A percentile compares a stretch with the other conserved stretches of the same genome.
Conservation (phyloP, 2,888 invertebrate genomes). For the Melanophora roralis region DNA sequence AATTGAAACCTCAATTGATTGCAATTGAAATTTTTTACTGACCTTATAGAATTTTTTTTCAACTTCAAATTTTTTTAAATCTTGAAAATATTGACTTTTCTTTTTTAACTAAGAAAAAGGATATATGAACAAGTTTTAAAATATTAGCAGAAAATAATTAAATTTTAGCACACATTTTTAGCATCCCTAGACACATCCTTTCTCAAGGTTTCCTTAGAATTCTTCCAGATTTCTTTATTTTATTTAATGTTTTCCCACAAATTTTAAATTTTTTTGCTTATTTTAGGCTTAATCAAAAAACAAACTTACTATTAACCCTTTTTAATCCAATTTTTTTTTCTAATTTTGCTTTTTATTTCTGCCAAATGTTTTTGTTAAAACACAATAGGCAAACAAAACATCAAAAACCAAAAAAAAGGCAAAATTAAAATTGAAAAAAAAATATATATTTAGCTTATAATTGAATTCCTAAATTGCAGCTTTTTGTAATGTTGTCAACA, state of each 20-base stretch:
- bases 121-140: background rate
- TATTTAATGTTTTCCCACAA: background rate
- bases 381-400: slow-evolving; percentile 12
- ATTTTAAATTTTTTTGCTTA: background rate
- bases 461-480: slow-evolving; percentile 63
- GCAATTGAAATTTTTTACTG: too few relatives aligned
- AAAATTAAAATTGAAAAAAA: slow-evolving; percentile 55
- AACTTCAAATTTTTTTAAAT: too few relatives aligned
- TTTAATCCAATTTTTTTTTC: background rate
- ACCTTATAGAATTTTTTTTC: too few relatives aligned
- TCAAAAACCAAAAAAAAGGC: background rate
- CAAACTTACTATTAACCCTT: background rate
- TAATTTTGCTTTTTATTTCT: background rate
- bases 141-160: background rate
- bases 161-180: background rate
- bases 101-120: background rate
- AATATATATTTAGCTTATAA: slow-evolving; percentile 65
- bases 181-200: background rate
- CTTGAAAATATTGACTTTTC: too few relatives aligned
- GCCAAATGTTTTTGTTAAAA: background rate
- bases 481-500: slow-evolving; percentile 56
- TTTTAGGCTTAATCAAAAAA: background rate
- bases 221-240: background rate
- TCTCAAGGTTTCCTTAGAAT: background rate
- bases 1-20: too few relatives aligned